phyloP scores from a whole-genome alignment of 2,797 vertebrate species.

The Crocodylus rhombifer region DNA sequence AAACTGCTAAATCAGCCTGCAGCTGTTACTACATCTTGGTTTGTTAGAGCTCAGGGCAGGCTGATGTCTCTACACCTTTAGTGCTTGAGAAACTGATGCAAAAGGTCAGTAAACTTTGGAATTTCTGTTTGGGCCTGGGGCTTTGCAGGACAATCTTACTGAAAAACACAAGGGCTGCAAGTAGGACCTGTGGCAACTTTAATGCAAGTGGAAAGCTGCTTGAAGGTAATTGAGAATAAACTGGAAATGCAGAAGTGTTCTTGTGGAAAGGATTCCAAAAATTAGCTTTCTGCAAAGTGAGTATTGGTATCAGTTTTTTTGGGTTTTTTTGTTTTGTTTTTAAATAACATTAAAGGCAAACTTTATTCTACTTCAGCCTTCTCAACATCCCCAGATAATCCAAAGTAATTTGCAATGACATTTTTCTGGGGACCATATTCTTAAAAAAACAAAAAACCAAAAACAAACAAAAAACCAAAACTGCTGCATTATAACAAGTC shows the following conservation, averaged over 20 bases:
- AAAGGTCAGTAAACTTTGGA: slow-evolving; percentile 61
- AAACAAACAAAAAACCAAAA: too few relatives aligned
- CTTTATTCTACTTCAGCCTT: not conserved
- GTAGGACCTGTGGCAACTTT: not conserved
- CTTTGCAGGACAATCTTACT: slow-evolving; percentile 26
- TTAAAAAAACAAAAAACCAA: not conserved
- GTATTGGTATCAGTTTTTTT: not conserved
- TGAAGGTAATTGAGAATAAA: not conserved
- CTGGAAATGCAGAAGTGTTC: not conserved
- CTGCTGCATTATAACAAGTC: not conserved
- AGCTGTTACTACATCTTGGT: slow-evolving; percentile 21
- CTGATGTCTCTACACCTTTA: slow-evolving; percentile 1
- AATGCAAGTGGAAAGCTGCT: not conserved
- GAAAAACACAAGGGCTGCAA: not conserved
- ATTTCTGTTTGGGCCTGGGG: slow-evolving; percentile 50
- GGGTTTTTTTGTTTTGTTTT: not conserved
- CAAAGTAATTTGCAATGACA: not conserved
- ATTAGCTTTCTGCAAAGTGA: not conserved
- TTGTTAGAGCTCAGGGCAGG: slow-evolving; percentile 48
- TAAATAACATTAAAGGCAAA: not conserved
- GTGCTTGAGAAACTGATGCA: slow-evolving; percentile 20
- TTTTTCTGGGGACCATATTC: not conserved
- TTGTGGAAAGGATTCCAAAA: not conserved
- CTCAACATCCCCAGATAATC: not conserved
- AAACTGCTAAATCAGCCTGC: slow-evolving; percentile 37